Percentiles rank a stretch among this genome's conserved stretches.
Conservation (phyloP, 2,113 vertebrate genomes). For the Acrocephalus kingi region DNA sequence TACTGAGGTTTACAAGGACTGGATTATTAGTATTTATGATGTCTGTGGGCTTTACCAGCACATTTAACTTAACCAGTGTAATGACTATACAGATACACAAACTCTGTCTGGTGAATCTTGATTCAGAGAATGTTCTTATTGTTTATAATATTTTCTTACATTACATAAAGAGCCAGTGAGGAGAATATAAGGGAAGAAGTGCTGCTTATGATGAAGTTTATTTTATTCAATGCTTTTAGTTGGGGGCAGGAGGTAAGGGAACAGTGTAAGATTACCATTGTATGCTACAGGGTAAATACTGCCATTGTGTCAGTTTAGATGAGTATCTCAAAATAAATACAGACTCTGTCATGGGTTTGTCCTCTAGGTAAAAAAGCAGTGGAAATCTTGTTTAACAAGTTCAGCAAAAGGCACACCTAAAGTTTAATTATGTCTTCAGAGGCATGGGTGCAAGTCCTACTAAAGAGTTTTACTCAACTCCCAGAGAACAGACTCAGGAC, state of each 20-base stretch:
- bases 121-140: background rate
- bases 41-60: background rate
- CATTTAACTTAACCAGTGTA: background rate
- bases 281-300: conserved; percentile 10
- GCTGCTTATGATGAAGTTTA: background rate
- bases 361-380: conserved; percentile 59
- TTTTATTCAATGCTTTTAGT: background rate
- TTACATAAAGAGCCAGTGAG: background rate
- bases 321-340: conserved; percentile 67
- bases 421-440: conserved; percentile 52
- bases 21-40: background rate
- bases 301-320: conserved; percentile 67
- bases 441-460: background rate
- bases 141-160: background rate
- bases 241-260: background rate
- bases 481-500: background rate
- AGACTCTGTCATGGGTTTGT: conserved; percentile 65
- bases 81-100: background rate
- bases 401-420: conserved; percentile 67
- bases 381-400: conserved; percentile 73
- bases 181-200: background rate
- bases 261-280: conserved; percentile 13
- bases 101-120: background rate
- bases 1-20: background rate
- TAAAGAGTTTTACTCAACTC: background rate